These are phyloP conservation scores for Ceramica pisi DNA, from an alignment of 2,888 invertebrate species.

Conservation along the genomic window DNA sequence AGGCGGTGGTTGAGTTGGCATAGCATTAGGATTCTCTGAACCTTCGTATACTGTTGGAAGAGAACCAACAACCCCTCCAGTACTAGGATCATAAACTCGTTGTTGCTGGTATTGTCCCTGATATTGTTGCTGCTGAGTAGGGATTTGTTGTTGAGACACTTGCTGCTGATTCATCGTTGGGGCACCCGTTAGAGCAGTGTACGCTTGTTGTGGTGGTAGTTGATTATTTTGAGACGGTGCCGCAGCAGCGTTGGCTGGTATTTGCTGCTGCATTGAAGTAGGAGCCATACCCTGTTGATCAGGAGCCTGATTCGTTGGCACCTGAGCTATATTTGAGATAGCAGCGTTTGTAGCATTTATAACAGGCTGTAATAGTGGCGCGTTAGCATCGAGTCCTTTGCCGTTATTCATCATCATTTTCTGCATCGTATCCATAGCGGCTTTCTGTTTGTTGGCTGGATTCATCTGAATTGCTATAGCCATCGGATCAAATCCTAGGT, in stretches of 20 bases:
- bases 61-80: constrained; percentile 57
- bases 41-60: constrained; percentile 66
- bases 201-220: constrained; percentile 64
- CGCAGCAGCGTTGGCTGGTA: constrained; percentile 7
- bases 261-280: constrained; percentile 22
- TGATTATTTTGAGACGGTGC: constrained; percentile 61
- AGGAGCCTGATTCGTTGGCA: constrained; percentile 32
- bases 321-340: constrained; percentile 51
- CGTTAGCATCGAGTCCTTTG: constrained; percentile 36
- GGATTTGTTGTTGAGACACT: constrained; percentile 59
- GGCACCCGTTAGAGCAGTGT: constrained; percentile 64
- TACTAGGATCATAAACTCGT: constrained; percentile 66
- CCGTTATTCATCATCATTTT: constrained; percentile 76
- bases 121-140: constrained; percentile 61
- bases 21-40: constrained; percentile 48
- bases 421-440: constrained; percentile 79
- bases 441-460: constrained; percentile 82
- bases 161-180: constrained; percentile 62
- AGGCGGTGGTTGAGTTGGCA: constrained; percentile 17
- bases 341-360: constrained; percentile 65
- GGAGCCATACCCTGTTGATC: constrained; percentile 33
- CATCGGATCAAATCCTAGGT: constrained; percentile 87
- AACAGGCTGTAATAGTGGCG: constrained; percentile 61
- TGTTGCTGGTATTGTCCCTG: constrained; percentile 63
- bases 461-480: constrained; percentile 88